Evolutionary conservation across 1,140 invertebrate genomes (phyloP), one percentile per base, ranked within the genome.

Genomic region (Drosophila nebulosa): DNA sequence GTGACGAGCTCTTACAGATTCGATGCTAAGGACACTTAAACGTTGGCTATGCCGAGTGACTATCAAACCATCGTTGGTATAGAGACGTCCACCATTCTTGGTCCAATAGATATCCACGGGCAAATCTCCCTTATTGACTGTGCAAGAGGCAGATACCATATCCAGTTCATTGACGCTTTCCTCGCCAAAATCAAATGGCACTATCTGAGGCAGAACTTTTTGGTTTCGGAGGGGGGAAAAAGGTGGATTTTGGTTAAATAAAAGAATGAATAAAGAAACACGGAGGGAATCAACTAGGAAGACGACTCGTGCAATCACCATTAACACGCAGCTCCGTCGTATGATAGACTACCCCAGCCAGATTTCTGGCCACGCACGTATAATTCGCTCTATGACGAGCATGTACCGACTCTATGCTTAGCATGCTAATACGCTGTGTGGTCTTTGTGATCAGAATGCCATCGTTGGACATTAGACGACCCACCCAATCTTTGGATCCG

Each of bases 61-160:
- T 7, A 92, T 91, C 56, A 95, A 91, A 26, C 90, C 92, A 83
- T 90, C 91, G 66, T 79, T 91, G 69, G 80, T 90, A 60, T 77
- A 88, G 52, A 91, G 79, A 1, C 90, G 79, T 12, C 90, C 89
- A 12, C 89, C 81, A 60, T 93, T 90, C 61, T 92, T 91, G 7
- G 89, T 90, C 96, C 97, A 97, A 42, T 92, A 92, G 66, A 97
- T 96, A 60, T 94, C 94, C 70, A 97, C 92, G 7, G 97, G 96
- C 72, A 95, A 93, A 89, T 98, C 96, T 32, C 97, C 97, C 91
- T 97, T 97, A 76, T 95, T 94, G 4, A 98, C 95, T n/a, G 95
- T 95, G 92, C 97, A 98, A 12, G 94, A 94, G 42, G 96, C 92
- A 12, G 94, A 95, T 10, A 94, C 94, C 90, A 93, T 94, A 70